Percentiles rank a stretch among this genome's conserved stretches.
phyloP scores from a whole-genome alignment of 2,888 invertebrate species.

The Stegophylla sp. region DNA sequence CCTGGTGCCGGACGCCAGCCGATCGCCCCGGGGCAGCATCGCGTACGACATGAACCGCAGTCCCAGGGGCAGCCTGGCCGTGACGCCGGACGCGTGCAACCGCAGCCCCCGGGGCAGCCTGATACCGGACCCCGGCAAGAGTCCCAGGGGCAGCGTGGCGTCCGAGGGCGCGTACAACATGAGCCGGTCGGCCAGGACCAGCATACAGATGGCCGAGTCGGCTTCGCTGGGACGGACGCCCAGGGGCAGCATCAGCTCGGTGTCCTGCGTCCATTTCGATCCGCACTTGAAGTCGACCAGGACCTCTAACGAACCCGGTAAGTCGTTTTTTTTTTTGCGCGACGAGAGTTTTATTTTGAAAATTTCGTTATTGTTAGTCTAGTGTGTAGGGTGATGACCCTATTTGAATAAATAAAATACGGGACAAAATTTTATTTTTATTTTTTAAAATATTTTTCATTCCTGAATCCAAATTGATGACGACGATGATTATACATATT shows the following conservation, averaged over 20 bases:
- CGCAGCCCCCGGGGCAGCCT: constrained; percentile 67
- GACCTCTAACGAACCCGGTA: constrained; percentile 30
- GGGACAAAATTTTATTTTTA: too few species aligned
- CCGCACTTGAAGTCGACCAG: constrained; percentile 28
- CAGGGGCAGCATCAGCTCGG: constrained; percentile 69
- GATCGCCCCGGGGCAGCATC: constrained; percentile 65
- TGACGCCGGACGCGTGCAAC: constrained; percentile 64
- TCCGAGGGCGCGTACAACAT: constrained; percentile 66
- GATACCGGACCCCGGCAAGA: constrained; percentile 66
- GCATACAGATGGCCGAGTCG: constrained; percentile 67
- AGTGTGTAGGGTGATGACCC: too few species aligned
- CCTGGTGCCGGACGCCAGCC: constrained; percentile 65
- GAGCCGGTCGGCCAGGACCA: constrained; percentile 71
- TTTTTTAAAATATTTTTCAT: too few species aligned
- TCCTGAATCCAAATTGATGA: too few species aligned
- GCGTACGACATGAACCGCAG: constrained; percentile 67
- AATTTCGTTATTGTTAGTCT: too few species aligned
- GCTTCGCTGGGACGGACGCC: constrained; percentile 62
- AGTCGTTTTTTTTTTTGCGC: neutral
- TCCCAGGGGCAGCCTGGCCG: constrained; percentile 60
- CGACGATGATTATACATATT: too few species aligned
- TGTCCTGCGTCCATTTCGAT: constrained; percentile 60
- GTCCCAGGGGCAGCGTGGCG: constrained; percentile 66
- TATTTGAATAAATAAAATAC: too few species aligned
- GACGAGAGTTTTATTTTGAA: too few species aligned